phyloP scores from a whole-genome alignment of 2,113 vertebrate species.

The Plectropomus leopardus region DNA sequence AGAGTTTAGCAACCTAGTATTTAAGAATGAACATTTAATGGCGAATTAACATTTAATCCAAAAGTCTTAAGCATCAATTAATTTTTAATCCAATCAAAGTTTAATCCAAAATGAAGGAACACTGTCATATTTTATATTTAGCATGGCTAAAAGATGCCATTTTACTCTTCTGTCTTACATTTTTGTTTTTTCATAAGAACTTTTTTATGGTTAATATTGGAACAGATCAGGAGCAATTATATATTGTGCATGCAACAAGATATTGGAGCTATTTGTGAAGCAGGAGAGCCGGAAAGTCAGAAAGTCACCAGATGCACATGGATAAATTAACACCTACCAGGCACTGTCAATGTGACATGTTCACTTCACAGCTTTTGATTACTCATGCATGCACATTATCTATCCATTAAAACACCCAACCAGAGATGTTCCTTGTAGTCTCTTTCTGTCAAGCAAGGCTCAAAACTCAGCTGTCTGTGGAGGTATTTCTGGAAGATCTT shows the following conservation, averaged over 20 bases:
- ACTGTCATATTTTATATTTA: slow-evolving; percentile 24
- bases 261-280: background rate
- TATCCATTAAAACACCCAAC: background rate
- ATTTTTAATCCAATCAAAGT: slow-evolving; percentile 70
- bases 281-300: background rate
- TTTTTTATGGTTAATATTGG: background rate
- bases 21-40: slow-evolving; percentile 64
- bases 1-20: slow-evolving; percentile 38
- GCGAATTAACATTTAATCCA: slow-evolving; percentile 67
- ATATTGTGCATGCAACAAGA: background rate
- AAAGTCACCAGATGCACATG: slow-evolving; percentile 11
- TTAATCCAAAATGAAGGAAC: slow-evolving; percentile 52
- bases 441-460: background rate
- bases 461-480: background rate
- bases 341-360: background rate
- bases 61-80: slow-evolving; percentile 48
- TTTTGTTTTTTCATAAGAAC: background rate
- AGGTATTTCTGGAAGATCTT: slow-evolving; percentile 25
- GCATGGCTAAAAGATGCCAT: slow-evolving; percentile 22
- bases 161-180: slow-evolving; percentile 16
- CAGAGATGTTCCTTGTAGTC: background rate
- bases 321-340: background rate
- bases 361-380: background rate
- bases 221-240: background rate
- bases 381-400: background rate